These are phyloP conservation scores for Ophioninae sp. DNA, from an alignment of 2,888 invertebrate genomes.

Conservation along the genomic window DNA sequence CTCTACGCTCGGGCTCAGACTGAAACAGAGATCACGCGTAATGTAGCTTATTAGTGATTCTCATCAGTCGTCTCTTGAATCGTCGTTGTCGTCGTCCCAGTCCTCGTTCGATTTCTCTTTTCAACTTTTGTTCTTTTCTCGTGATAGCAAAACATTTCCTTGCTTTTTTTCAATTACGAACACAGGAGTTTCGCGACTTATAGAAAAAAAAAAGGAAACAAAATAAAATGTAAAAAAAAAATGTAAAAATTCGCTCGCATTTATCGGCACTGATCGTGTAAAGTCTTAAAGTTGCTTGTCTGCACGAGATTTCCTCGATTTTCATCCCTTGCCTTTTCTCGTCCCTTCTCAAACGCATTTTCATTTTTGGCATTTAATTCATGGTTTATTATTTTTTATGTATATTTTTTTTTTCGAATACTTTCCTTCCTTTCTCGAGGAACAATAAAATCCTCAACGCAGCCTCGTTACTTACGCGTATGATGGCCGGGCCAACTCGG, in stretches of 20 bases:
- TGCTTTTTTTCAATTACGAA: background rate
- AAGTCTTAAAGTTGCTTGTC: slow-evolving; percentile 24
- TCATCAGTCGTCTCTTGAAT: slow-evolving; percentile 57
- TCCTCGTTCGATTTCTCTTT: slow-evolving; percentile 12
- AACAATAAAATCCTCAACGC: slow-evolving; percentile 13
- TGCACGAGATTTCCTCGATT: slow-evolving; percentile 16
- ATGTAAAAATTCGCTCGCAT: background rate
- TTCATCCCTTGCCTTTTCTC: slow-evolving; percentile 21
- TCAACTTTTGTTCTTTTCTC: slow-evolving; percentile 15
- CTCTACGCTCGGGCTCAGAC: slow-evolving; percentile 81
- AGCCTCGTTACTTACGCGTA: slow-evolving; percentile 66
- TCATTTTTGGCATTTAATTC: background rate
- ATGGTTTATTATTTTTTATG: background rate
- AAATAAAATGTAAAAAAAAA: background rate
- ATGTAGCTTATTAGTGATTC: slow-evolving; percentile 72
- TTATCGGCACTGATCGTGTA: background rate
- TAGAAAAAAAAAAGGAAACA: slow-evolving; percentile 6
- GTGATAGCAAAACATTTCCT: background rate
- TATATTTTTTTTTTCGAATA: background rate
- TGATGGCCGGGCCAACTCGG: slow-evolving; percentile 77
- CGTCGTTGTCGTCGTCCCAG: slow-evolving; percentile 35
- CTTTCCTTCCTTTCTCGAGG: slow-evolving; percentile 3
- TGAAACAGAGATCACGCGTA: slow-evolving; percentile 81
- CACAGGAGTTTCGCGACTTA: background rate
- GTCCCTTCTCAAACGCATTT: slow-evolving; percentile 3